These are phyloP conservation scores for Eleginops maclovinus DNA, from an alignment of 2,113 vertebrate species.

Conservation along the genomic window DNA sequence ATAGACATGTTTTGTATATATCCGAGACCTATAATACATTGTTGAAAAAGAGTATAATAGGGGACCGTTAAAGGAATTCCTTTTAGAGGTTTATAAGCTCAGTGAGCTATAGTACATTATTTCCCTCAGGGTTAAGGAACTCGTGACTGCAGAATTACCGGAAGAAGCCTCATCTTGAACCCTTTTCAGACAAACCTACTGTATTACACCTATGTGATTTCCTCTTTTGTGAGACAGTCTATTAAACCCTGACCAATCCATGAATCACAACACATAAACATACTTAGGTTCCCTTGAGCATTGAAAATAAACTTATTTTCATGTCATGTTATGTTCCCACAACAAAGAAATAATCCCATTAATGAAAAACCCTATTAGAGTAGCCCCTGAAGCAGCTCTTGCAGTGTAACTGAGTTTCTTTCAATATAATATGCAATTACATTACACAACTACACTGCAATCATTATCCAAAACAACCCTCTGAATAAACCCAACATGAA, in stretches of 20 bases:
- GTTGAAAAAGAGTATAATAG: too few relatives aligned
- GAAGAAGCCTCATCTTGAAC: constrained; percentile 22
- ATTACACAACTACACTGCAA: constrained; percentile 32
- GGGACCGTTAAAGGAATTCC: background rate
- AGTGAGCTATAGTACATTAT: too few relatives aligned
- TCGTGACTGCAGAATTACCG: background rate
- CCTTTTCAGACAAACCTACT: background rate
- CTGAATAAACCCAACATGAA: constrained; percentile 27
- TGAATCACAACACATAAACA: constrained; percentile 4
- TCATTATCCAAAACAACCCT: constrained; percentile 24
- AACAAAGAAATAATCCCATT: constrained; percentile 72
- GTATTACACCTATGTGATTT: background rate
- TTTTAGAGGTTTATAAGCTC: background rate
- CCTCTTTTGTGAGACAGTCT: constrained; percentile 20
- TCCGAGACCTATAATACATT: too few relatives aligned
- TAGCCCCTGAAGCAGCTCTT: constrained; percentile 41
- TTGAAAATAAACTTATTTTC: constrained; percentile 56
- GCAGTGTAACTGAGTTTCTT: constrained; percentile 32
- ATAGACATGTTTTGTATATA: too few relatives aligned
- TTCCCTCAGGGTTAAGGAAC: background rate
- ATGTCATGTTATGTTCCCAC: constrained; percentile 52
- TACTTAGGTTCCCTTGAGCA: constrained; percentile 35
- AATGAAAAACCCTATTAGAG: constrained; percentile 56
- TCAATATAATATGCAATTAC: constrained; percentile 48
- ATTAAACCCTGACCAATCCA: constrained; percentile 40